Base-by-base conservation (phyloP, 2,888 invertebrate genomes). In the Eupithecia abbreviata region DNA sequence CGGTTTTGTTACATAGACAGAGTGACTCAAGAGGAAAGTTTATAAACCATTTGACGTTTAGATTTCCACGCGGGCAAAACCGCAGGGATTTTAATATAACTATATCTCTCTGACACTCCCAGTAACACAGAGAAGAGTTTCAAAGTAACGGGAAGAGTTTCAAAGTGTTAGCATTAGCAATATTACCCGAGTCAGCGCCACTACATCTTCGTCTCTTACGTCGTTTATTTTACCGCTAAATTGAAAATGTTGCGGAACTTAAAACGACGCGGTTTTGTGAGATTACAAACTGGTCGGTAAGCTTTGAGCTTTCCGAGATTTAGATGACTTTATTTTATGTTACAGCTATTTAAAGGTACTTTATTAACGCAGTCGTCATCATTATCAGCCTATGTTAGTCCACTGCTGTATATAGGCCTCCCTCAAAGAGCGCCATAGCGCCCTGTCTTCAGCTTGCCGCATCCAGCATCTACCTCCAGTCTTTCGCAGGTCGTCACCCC, bases 161-260 rank as follows among this genome's bases (percentile, higher is more conserved):
- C 80, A 55, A 77, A 77, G 73, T 74, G 77, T 74, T 75, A 65
- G 69, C 85, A 83, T 85, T 86, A 86, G 82, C 82, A 76, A 81
- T 85, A 85, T 85, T 85, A 83, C 82, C 72, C 77, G 71, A 81
- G 83, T 81, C 83, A 83, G 83, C 76, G 74, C 82, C 84, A 71
- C 76, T 78, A 73, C 78, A 78, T 78, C 78, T 85, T 84, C 82
- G 82, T 82, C 82, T 83, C 74, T 80, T 82, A 77, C 78, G 76
- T 77, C 82, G 76, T 82, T 84, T 82, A 84, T 84, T 85, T 85
- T 83, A 85, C 79, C 74, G 79, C 74, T 79, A 84, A 86, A 86
- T 86, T 86, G 85, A 84, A 84, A 85, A 84, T 82, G 83, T 82
- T 83, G 77, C 79, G 80, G 77, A 83, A 85, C 80, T 71, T 77